Conservation (phyloP, 2,113 vertebrate species). For the Lophotis ruficrista region DNA sequence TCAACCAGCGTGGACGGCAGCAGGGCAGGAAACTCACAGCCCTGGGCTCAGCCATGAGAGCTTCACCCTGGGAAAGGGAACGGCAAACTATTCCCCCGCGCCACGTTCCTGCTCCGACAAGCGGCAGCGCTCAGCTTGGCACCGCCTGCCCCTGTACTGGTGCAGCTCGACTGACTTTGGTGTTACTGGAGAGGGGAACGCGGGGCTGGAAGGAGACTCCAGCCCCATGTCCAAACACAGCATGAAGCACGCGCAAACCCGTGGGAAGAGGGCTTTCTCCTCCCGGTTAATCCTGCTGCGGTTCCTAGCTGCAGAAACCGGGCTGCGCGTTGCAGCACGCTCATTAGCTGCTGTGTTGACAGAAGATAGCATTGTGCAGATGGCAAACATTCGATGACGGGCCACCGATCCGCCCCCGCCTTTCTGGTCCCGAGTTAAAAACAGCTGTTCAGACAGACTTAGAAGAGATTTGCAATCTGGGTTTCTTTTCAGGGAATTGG, state of each 20-base stretch:
- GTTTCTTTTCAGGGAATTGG: not conserved
- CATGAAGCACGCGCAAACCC: not conserved
- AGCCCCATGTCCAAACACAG: accelerated
- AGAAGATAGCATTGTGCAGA: slow-evolving; percentile 43
- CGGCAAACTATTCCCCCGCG: accelerated
- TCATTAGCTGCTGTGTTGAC: not conserved
- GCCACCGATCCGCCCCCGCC: not conserved
- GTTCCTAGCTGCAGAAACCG: not conserved
- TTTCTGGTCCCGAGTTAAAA: not conserved
- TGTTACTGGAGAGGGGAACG: accelerated
- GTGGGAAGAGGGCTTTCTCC: not conserved
- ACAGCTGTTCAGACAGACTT: not conserved
- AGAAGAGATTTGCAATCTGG: not conserved
- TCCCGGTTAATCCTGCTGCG: not conserved
- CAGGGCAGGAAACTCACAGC: accelerated
- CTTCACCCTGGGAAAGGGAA: not conserved
- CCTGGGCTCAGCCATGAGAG: not conserved
- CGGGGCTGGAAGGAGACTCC: not conserved
- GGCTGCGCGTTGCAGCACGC: not conserved
- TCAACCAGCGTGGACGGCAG: accelerated
- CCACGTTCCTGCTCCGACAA: not conserved
- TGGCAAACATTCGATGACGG: slow-evolving; percentile 8
- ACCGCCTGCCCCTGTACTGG: not conserved
- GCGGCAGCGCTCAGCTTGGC: accelerated
- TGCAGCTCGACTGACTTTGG: not conserved